Evolutionary conservation across 2,113 vertebrate species (phyloP).

Genomic region (Oxyura jamaicensis): DNA sequence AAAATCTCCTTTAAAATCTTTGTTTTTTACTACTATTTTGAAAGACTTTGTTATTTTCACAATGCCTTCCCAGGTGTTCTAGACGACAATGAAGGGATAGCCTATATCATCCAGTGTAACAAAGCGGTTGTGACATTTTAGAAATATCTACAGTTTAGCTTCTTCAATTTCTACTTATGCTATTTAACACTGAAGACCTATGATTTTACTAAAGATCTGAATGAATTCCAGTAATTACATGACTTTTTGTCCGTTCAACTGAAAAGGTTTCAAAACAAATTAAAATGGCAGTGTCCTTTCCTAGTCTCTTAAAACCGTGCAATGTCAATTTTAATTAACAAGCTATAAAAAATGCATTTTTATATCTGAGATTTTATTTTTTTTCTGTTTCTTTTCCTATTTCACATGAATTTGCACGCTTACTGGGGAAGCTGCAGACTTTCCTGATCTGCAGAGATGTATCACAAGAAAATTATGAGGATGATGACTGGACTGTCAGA

Average conservation of each 20-base stretch:
- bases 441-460: not conserved
- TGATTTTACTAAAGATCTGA: conserved; percentile 75
- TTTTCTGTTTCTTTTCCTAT: conserved; percentile 19
- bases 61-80: conserved; percentile 82
- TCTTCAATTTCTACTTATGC: conserved; percentile 77
- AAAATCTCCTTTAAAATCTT: conserved; percentile 55
- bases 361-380: conserved; percentile 14
- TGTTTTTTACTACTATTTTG: conserved; percentile 64
- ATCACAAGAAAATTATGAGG: not conserved
- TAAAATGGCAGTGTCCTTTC: conserved; percentile 55
- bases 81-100: conserved; percentile 85
- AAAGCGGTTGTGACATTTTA: conserved; percentile 84
- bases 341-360: conserved; percentile 51
- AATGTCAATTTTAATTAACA: conserved; percentile 59
- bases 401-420: conserved; percentile 43
- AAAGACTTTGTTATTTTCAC: conserved; percentile 69
- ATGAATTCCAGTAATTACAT: conserved; percentile 81
- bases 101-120: conserved; percentile 80
- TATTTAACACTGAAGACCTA: conserved; percentile 68
- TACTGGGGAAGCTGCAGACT: not conserved
- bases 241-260: conserved; percentile 62
- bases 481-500: not conserved
- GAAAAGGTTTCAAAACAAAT: conserved; percentile 68
- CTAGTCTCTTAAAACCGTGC: conserved; percentile 34
- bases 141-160: conserved; percentile 81